A percentile compares a stretch with the other conserved stretches of the same genome.
Evolutionary conservation across 2,888 invertebrate species (phyloP).

Genomic region (Pandemis corylana): DNA sequence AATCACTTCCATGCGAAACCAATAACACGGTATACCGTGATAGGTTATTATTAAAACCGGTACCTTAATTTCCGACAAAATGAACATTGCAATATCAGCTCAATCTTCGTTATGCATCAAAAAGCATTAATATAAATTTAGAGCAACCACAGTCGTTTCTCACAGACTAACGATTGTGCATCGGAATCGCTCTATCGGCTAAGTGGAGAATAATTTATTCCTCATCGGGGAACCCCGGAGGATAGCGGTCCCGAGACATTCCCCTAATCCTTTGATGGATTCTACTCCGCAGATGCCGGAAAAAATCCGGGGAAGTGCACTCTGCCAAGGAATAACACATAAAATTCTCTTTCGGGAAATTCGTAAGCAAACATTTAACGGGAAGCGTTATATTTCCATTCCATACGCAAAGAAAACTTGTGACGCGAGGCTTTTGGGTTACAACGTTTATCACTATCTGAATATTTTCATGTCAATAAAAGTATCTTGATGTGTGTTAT

Average conservation of each 20-base stretch:
- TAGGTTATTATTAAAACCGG: neutral
- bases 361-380: conserved; percentile 51
- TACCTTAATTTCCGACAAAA: neutral
- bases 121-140: conserved; percentile 33
- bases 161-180: conserved; percentile 37
- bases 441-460: conserved; percentile 1
- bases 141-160: conserved; percentile 33
- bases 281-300: conserved; percentile 63
- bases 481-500: neutral
- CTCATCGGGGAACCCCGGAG: conserved; percentile 73
- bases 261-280: conserved; percentile 83
- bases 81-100: neutral
- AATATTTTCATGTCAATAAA: neutral
- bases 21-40: neutral
- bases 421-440: conserved; percentile 12
- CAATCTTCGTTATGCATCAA: conserved; percentile 9
- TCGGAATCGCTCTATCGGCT: conserved; percentile 66
- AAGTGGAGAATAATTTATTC: conserved; percentile 81
- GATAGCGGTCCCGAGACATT: conserved; percentile 69
- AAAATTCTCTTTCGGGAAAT: conserved; percentile 54
- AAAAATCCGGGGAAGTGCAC: conserved; percentile 75
- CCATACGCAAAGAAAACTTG: conserved; percentile 35
- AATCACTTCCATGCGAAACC: neutral
- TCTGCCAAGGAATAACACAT: conserved; percentile 64
- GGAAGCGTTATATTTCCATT: conserved; percentile 44